Base-by-base conservation (phyloP, 2,888 invertebrate species). In the Lasioglossum figueresi region DNA sequence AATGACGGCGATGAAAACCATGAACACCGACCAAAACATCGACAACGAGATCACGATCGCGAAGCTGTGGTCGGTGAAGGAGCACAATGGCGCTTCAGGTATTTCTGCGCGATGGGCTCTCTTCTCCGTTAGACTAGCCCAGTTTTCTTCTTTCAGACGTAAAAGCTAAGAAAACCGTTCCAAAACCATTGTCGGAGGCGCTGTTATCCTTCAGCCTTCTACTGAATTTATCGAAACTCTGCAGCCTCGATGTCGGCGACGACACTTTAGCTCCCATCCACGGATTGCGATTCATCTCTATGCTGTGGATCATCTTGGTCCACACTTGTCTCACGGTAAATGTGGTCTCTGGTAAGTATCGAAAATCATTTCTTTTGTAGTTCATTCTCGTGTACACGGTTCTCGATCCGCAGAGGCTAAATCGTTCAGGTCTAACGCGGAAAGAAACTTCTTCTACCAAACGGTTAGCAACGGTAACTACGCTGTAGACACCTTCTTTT, bases 401-500 rank as follows among this genome's bases (percentile, higher is more conserved):
- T 8, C 1, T 63, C 19, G 31, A 45, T 85, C 95, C 95, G 5
- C 94, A 96, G 96, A 96, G 90, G 95, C 95, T 86, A 94, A 95
- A 76, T 95, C 94, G 14, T 95, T 95, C 86, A 91, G 95, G 56
- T 94, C 95, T 77, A 94, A 95, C 56, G 93, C 93, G 19, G 95
- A 95, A 83, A 88, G 92, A 10, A 95, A 95, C 83, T 95, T 95
- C 87, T 90, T 96, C 0, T 96, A 96, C 92, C 95, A 96, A 88
- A 95, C 96, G 31, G 89, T 96, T 45, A 95, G 95, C 27, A 96
- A 96, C 70, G 96, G 96, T 27, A 96, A 96, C 0, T 95, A 96
- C 83, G 96, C 96, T 0, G 96, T 96, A 27, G 96, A 97, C 91
- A 96, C 96, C 1, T 96, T 97, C 91, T 96, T 97, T 89, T 96